Base-by-base conservation (phyloP, 2,888 invertebrate species). In the Horisme vitalbata region DNA sequence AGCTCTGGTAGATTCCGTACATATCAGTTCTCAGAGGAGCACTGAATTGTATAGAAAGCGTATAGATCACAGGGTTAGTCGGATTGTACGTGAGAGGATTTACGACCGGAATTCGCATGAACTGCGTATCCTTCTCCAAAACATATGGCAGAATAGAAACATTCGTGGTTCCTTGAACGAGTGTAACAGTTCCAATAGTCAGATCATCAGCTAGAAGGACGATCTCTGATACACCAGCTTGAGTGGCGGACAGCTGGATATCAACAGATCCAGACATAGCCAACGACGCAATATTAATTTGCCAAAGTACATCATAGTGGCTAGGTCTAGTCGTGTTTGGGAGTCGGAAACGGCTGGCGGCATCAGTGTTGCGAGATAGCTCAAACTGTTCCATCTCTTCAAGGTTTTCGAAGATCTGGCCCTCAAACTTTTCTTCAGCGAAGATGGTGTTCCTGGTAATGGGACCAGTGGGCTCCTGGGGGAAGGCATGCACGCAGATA, bases 251-350 rank as follows among this genome's bases (percentile, higher is more conserved):
- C 0, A 88, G 34, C 0, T 61, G 5, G 3, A 92, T 92, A 0
- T 43, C 44, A 0, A 86, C 84, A 0, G 24, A 27, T 1, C 92
- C 92, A 1, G 49, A 28, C 41, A 90, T 89, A 3, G 13, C 1
- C 13, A 28, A 18, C 15, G 5, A 1, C 7, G 15, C 33, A 0
- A 91, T 75, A 41, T 90, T 74, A 0, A 92, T 83, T 0, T 56
- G 61, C 63, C 93, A 78, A 0, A 76, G 53, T 0, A 94, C 63
- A 0, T 82, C 67, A 58, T 94, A 94, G 14, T 77, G 74, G 0
- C 38, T 54, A 0, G 94, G 94, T 9, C 45, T 57, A 0, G 93
- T 85, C 0, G 83, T 82, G 0, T 61, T 80, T 0, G 91, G 91
- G 2, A 92, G 73, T 18, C 91, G 74, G 61, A 80, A 91, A 6